A percentile compares a stretch with the other conserved stretches of the same genome.
Evolutionary conservation across 2,113 vertebrate species (phyloP).

Genomic region (Mormoops blainvillei): DNA sequence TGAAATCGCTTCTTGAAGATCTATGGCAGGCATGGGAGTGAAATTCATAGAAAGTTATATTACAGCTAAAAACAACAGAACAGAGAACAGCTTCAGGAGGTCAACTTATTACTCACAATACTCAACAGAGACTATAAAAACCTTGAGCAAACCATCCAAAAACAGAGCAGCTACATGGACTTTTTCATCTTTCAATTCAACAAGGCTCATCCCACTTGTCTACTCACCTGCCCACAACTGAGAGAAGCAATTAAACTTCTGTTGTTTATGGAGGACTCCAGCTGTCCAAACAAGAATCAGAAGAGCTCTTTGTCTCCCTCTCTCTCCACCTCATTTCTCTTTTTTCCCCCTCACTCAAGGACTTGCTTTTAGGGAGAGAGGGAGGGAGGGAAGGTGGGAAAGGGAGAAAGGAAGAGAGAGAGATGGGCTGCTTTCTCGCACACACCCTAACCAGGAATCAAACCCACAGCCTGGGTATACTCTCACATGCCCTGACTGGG

Average conservation of each 20-base stretch:
- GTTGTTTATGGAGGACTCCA: neutral
- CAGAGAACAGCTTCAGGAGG: neutral
- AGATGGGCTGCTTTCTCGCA: slow-evolving; percentile 71
- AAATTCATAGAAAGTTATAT: neutral
- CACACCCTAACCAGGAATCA: no score
- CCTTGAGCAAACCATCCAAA: neutral
- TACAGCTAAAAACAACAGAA: neutral
- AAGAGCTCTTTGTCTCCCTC: neutral
- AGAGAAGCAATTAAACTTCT: neutral
- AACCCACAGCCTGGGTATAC: no score
- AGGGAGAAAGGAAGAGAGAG: neutral
- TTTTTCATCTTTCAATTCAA: neutral
- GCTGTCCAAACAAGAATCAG: neutral
- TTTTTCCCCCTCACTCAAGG: neutral
- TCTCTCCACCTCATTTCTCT: neutral
- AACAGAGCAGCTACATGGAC: neutral
- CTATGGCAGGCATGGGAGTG: neutral
- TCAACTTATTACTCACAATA: neutral
- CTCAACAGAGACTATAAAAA: neutral
- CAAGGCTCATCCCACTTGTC: neutral
- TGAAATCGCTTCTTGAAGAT: neutral
- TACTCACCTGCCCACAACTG: neutral
- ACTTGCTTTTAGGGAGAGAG: no score
- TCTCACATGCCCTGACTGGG: no score
- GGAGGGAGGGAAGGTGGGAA: neutral